phyloP scores from a whole-genome alignment of 2,797 vertebrate species.

The Heliangelus exortis region DNA sequence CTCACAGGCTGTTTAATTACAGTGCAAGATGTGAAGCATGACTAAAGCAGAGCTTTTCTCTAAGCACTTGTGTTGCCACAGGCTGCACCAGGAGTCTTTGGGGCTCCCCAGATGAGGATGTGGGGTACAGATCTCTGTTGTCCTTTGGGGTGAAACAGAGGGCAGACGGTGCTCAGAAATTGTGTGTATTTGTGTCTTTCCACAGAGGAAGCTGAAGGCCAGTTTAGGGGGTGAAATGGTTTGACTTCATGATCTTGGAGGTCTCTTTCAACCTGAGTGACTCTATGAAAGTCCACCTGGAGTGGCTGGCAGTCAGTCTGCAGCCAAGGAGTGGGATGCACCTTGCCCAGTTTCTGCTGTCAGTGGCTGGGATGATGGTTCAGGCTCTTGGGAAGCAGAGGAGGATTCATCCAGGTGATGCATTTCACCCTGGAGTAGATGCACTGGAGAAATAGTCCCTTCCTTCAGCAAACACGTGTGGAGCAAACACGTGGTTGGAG shows the following conservation, averaged over 20 bases:
- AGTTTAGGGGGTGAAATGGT: not conserved
- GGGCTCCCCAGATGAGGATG: not conserved
- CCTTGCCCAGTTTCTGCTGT: not conserved
- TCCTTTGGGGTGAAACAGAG: fast-evolving
- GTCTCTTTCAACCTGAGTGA: no score
- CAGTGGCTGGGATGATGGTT: not conserved
- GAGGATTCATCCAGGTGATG: not conserved
- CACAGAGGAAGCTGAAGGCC: not conserved
- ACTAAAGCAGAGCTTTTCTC: not conserved
- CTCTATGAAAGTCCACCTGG: not conserved
- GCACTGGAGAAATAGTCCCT: not conserved
- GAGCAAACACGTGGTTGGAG: not conserved
- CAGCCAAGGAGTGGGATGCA: fast-evolving
- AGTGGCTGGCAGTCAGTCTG: not conserved
- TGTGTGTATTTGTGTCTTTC: fast-evolving
- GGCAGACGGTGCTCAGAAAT: not conserved
- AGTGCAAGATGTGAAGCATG: not conserved
- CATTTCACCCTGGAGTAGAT: not conserved
- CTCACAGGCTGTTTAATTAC: slow-evolving; percentile 31
- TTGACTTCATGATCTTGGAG: no score
- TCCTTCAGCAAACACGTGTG: not conserved
- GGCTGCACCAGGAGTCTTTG: fast-evolving
- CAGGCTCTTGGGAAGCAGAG: not conserved
- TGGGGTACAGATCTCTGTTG: not conserved
- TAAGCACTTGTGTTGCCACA: not conserved